phyloP scores from a whole-genome alignment of 2,113 vertebrate genomes.

The Fregata magnificens region DNA sequence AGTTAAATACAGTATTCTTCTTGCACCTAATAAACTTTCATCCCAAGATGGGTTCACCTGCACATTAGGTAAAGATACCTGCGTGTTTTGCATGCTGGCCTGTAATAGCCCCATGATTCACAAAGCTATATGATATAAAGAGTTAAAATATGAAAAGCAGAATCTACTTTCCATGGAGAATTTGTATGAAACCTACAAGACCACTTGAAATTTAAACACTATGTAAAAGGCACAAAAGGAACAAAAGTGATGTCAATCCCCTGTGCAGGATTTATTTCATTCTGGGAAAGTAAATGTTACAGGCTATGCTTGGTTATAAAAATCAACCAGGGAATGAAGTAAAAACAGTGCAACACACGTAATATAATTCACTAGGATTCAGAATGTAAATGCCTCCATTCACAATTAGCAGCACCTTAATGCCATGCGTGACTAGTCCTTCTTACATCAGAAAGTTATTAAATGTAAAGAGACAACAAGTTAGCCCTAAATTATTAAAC shows the following conservation, averaged over 20 bases:
- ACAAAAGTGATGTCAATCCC: not conserved
- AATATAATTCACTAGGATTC: not conserved
- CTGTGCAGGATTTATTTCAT: not conserved
- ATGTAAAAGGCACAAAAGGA: not conserved
- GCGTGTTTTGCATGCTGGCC: not conserved
- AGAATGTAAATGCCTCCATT: not conserved
- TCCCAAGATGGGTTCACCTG: not conserved
- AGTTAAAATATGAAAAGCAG: not conserved
- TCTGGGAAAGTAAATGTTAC: conserved; percentile 20
- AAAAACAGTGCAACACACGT: not conserved
- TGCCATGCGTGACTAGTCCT: not conserved
- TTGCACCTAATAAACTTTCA: not conserved
- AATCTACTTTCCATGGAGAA: not conserved
- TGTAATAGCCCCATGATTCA: not conserved
- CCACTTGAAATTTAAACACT: conserved; percentile 3
- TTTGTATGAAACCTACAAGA: not conserved
- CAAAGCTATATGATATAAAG: not conserved
- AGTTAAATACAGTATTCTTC: not conserved
- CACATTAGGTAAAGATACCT: not conserved
- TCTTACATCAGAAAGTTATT: not conserved
- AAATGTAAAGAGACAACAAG: not conserved
- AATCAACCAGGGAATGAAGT: not conserved
- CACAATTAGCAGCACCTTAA: not conserved
- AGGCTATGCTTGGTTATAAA: not conserved
- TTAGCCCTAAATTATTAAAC: not conserved